These are phyloP conservation scores for Heteractis magnifica DNA, from an alignment of 92 coral and sea anemone species.

Conservation along the genomic window DNA sequence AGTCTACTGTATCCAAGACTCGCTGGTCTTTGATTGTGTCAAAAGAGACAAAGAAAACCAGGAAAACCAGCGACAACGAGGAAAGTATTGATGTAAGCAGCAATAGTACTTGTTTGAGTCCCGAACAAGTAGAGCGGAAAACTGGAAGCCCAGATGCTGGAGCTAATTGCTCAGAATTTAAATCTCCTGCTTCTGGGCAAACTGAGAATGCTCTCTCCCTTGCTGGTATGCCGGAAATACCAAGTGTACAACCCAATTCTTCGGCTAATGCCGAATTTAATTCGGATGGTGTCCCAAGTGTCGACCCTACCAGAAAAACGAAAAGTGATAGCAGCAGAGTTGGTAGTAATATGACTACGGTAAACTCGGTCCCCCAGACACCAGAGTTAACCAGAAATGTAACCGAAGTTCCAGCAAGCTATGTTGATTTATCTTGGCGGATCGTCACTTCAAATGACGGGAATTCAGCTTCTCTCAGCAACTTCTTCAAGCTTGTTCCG, in stretches of 20 bases:
- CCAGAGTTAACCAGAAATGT: neutral
- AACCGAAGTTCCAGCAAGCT: slow-evolving; percentile 19
- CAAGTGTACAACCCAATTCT: neutral
- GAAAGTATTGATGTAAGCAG: neutral
- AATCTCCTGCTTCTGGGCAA: neutral
- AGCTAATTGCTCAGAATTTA: neutral
- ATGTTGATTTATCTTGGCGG: slow-evolving; percentile 29
- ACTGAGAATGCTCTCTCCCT: neutral
- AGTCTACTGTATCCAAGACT: neutral
- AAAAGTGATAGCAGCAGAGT: neutral
- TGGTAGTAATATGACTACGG: neutral
- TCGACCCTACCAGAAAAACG: neutral
- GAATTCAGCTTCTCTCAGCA: slow-evolving; percentile 19
- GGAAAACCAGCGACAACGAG: neutral
- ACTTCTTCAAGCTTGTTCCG: slow-evolving; percentile 23
- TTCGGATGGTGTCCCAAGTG: neutral
- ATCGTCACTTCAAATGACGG: slow-evolving; percentile 31
- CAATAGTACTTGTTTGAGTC: neutral
- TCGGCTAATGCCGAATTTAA: neutral
- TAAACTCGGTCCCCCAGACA: neutral
- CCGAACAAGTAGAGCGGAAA: neutral
- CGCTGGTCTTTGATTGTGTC: neutral
- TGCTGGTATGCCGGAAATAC: neutral
- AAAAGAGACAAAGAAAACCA: neutral
- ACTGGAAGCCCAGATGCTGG: neutral